Conservation (phyloP, 1,140 invertebrate species). For the Diabrotica virgifera region DNA sequence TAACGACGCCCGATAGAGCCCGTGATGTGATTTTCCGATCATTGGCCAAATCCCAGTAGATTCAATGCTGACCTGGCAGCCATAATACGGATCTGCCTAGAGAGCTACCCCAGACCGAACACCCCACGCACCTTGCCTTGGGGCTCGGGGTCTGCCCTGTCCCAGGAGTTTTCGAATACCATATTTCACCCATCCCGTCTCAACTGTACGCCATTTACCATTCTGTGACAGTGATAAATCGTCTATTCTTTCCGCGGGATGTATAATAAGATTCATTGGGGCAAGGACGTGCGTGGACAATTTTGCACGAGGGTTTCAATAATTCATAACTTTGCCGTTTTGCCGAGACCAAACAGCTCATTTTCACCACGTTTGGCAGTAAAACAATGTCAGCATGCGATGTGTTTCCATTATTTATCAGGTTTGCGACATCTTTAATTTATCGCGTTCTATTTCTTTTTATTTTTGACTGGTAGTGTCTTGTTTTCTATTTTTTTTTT, state of each 20-base stretch:
- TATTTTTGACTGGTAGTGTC: no score
- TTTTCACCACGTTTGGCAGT: no score
- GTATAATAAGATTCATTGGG: constrained; percentile 31
- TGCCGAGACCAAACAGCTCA: no score
- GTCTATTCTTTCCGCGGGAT: constrained; percentile 26
- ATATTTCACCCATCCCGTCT: constrained; percentile 31
- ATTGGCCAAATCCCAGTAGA: constrained; percentile 28
- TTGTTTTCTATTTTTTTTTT: no score
- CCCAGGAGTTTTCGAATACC: constrained; percentile 28
- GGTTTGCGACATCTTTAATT: no score
- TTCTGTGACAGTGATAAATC: constrained; percentile 33
- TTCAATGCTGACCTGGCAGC: constrained; percentile 37
- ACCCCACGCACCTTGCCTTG: constrained; percentile 32
- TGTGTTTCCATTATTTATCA: no score
- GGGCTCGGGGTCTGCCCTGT: constrained; percentile 26
- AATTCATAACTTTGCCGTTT: no score
- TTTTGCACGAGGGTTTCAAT: background rate
- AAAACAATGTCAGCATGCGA: no score
- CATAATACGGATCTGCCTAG: constrained; percentile 37
- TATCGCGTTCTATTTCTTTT: no score
- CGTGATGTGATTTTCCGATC: constrained; percentile 21
- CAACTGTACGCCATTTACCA: constrained; percentile 23
- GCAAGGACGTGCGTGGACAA: background rate
- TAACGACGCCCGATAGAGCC: constrained; percentile 13
- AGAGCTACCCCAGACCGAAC: constrained; percentile 14